Conservation (phyloP, 2,888 invertebrate genomes). For the Diogma glabrata region DNA sequence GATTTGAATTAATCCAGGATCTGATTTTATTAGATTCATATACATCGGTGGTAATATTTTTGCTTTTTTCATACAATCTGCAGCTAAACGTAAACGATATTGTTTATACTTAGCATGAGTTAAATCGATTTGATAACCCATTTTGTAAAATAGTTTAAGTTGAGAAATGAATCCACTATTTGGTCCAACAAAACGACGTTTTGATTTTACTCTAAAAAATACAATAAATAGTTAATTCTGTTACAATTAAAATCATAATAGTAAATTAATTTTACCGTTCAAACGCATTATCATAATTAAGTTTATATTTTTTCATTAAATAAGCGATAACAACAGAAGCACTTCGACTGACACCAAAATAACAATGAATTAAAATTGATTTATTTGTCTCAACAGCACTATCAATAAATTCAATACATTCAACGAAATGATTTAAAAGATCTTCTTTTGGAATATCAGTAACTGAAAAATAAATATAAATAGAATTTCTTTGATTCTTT, state of each 20-base stretch:
- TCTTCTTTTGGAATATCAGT: slow-evolving; percentile 79
- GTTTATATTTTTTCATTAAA: slow-evolving; percentile 73
- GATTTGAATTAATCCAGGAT: slow-evolving; percentile 62
- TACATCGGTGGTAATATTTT: slow-evolving; percentile 73
- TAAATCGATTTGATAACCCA: slow-evolving; percentile 60
- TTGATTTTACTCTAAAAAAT: slow-evolving; percentile 60
- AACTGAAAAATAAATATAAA: slow-evolving; percentile 39
- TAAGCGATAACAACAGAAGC: slow-evolving; percentile 78
- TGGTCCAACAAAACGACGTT: slow-evolving; percentile 60
- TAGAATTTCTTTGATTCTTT: slow-evolving; percentile 14
- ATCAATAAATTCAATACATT: slow-evolving; percentile 65
- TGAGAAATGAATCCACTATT: slow-evolving; percentile 74
- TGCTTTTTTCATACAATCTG: slow-evolving; percentile 68
- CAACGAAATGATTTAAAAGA: slow-evolving; percentile 64
- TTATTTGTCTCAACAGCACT: slow-evolving; percentile 50
- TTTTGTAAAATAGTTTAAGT: slow-evolving; percentile 63
- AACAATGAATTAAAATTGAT: slow-evolving; percentile 77
- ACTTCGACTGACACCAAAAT: slow-evolving; percentile 84
- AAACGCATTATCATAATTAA: slow-evolving; percentile 61
- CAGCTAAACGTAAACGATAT: slow-evolving; percentile 66
- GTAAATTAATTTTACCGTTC: slow-evolving; percentile 34
- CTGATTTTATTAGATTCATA: slow-evolving; percentile 63
- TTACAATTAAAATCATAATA: slow-evolving; percentile 8
- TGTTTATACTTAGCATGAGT: slow-evolving; percentile 59
- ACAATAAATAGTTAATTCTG: slow-evolving; percentile 17